A percentile compares a stretch with the other conserved stretches of the same genome.
These are phyloP conservation scores for Copidosoma floridanum DNA, from an alignment of 1,140 invertebrate genomes.

Conservation along the genomic window DNA sequence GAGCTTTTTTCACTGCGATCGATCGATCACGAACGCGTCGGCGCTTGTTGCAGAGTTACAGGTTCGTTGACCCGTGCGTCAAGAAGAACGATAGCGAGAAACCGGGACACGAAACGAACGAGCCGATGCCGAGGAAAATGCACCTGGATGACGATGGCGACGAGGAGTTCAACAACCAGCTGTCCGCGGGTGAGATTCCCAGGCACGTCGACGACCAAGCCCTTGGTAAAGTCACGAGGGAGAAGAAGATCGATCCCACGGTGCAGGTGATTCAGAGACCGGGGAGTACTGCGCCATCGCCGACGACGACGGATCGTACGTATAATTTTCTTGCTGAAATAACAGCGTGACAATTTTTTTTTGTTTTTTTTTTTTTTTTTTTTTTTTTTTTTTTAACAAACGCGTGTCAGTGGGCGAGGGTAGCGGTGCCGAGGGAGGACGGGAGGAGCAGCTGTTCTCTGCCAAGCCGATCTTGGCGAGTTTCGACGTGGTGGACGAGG, in stretches of 20 bases:
- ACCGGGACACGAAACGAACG: conserved; percentile 1
- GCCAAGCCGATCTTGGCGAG: not conserved
- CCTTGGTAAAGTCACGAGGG: not conserved
- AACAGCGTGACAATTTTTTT: no score
- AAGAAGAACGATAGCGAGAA: conserved; percentile 26
- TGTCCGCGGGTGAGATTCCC: not conserved
- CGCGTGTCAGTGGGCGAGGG: conserved; percentile 8
- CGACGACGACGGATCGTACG: not conserved
- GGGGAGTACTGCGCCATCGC: not conserved
- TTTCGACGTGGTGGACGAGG: conserved; percentile 13
- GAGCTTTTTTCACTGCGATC: not conserved
- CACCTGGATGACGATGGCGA: not conserved
- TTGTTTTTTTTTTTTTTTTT: no score
- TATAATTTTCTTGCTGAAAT: not conserved
- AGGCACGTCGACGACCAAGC: not conserved
- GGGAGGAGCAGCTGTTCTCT: conserved; percentile 1
- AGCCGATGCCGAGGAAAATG: not conserved
- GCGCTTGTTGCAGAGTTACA: conserved; percentile 39
- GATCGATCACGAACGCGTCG: not conserved
- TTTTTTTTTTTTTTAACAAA: no score
- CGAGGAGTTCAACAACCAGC: not conserved
- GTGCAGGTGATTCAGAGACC: not conserved
- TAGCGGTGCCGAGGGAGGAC: conserved; percentile 10
- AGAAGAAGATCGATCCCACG: conserved; percentile 2
- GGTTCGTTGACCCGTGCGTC: conserved; percentile 39